Evolutionary conservation across 2,888 invertebrate species (phyloP), one percentile per base, ranked within the genome.

Genomic region (Erynnis tages): DNA sequence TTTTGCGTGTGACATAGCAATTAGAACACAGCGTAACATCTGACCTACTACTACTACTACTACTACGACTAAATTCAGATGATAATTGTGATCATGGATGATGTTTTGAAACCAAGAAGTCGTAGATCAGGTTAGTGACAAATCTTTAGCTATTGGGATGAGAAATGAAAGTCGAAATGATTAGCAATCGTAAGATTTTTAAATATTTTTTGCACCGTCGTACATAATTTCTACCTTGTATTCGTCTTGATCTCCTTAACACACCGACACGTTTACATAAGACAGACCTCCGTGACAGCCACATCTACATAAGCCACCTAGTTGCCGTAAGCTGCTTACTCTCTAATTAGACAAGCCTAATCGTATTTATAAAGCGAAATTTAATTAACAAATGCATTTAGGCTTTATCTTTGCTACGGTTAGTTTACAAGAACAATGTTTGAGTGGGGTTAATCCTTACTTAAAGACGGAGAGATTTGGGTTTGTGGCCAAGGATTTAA

Each of bases 371-470:
- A 46, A 46, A 30, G 35, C 35, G 14, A 35, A 34, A 35, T 25
- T 45, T 46, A 46, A 46, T 35, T 46, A 46, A 46, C 35, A 46
- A 46, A 35, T 46, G 35, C 45, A 46, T 46, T 46, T 10, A 16
- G 6, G 23, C 6, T 21, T 34, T 34, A 13, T 2, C 7, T 4
- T 13, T 14, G 3, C 21, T 23, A 23, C 11, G 21, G 19, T 37
- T 34, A 17, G 34, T 34, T 1, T 17, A 8, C 17, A 14, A 4
- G 2, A 32, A 32, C 8, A 7, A 32, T 2, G 11, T 7, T 16
- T 3, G 16, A 0, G 14, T n/a, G 17, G 14, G 32, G 14, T 7
- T 32, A 34, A 34, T 17, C 16, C 17, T n/a, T 34, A 8, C 8
- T 32, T 32, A 14, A 2, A 8, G 30, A 32, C 6, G n/a, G n/a